Conservation (phyloP, 1,140 invertebrate species). For the Eurosta solidaginis region DNA sequence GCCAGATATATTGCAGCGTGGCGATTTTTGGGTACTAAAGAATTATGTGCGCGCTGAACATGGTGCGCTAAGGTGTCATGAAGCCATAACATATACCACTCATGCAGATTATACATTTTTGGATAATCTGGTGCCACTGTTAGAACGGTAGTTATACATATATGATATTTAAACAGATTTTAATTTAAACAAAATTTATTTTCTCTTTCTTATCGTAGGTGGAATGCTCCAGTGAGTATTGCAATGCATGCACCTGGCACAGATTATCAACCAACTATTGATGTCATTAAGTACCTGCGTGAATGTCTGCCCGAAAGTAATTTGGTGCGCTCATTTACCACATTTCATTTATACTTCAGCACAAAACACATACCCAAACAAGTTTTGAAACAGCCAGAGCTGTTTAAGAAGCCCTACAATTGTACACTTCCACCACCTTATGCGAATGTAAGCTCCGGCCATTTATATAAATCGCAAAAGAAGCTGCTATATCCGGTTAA, state of each 20-base stretch:
- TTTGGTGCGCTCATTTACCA: slow-evolving; percentile 75
- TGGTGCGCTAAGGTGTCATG: slow-evolving; percentile 71
- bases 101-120: slow-evolving; percentile 90
- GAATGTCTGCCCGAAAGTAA: slow-evolving; percentile 68
- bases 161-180: background rate
- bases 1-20: slow-evolving; percentile 73
- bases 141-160: slow-evolving; percentile 65
- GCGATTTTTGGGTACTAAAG: slow-evolving; percentile 88
- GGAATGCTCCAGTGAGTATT: slow-evolving; percentile 73
- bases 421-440: slow-evolving; percentile 73
- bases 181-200: background rate
- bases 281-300: slow-evolving; percentile 71
- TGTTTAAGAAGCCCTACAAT: slow-evolving; percentile 69
- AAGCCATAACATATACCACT: slow-evolving; percentile 88
- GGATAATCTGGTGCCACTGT: slow-evolving; percentile 82
- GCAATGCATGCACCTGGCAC: slow-evolving; percentile 77
- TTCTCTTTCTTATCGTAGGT: slow-evolving; percentile 58
- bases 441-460: slow-evolving; percentile 66
- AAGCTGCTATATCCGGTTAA: slow-evolving; percentile 87
- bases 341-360: slow-evolving; percentile 86
- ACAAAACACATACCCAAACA: slow-evolving; percentile 80
- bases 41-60: slow-evolving; percentile 77
- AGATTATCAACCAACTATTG: slow-evolving; percentile 69
- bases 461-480: slow-evolving; percentile 78
- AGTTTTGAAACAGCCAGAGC: slow-evolving; percentile 68